phyloP scores from a whole-genome alignment of 2,888 invertebrate genomes.

The Xylocampa areola region DNA sequence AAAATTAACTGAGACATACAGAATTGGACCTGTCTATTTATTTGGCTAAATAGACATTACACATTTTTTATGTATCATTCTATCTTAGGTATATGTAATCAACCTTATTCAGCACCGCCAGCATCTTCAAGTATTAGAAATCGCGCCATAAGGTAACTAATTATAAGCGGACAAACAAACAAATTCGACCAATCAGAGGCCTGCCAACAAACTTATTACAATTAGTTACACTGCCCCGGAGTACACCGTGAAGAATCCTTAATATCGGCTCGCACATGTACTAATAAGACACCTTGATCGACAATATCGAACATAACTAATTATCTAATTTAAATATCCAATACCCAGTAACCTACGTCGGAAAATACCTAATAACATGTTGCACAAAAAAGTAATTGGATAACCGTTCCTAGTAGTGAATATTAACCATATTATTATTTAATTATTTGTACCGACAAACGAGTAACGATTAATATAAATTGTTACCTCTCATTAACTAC shows the following conservation, averaged over 20 bases:
- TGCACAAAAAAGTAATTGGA: conserved; percentile 26
- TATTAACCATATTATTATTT: conserved; percentile 7
- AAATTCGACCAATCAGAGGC: conserved; percentile 13
- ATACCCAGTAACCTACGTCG: conserved; percentile 2
- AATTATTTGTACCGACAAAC: conserved; percentile 1
- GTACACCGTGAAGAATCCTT: conserved; percentile 49
- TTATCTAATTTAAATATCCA: conserved; percentile 33
- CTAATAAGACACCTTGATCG: conserved; percentile 38
- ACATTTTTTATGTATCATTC: no score
- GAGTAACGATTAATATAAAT: no score
- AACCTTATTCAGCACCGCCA: no score
- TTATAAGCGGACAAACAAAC: conserved; percentile 11
- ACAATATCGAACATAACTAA: conserved; percentile 22
- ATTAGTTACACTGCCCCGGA: conserved; percentile 46
- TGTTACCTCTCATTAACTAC: no score
- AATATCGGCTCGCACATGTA: conserved; percentile 36
- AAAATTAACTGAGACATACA: no score
- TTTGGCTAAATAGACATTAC: no score
- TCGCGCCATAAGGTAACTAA: conserved; percentile 6
- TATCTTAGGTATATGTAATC: no score
- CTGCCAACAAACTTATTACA: conserved; percentile 43
- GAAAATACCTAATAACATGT: conserved; percentile 11
- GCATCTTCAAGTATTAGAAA: conserved; percentile 8
- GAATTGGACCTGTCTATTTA: no score
- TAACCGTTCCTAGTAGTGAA: conserved; percentile 6